Conservation (phyloP, 2,113 vertebrate species). For the Galeopterus variegatus region DNA sequence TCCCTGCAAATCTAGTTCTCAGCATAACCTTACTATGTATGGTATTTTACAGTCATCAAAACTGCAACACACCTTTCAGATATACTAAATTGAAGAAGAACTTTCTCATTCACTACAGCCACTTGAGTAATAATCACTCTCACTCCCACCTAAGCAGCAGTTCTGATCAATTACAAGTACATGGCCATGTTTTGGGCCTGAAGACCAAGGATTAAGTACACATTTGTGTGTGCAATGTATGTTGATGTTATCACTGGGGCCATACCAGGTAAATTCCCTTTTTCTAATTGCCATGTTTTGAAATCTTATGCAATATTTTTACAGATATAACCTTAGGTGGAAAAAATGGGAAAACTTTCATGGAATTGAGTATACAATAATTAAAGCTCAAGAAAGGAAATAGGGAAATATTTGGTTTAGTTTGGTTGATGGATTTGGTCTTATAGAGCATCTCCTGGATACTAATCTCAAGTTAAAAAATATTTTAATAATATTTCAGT, state of each 20-base stretch:
- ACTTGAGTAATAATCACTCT: background rate
- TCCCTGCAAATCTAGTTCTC: constrained; percentile 46
- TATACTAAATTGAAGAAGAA: constrained; percentile 10
- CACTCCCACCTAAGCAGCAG: background rate
- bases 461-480: background rate
- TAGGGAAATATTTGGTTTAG: background rate
- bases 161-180: background rate
- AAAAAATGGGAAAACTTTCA: background rate
- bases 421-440: background rate
- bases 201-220: background rate
- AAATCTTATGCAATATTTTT: constrained; percentile 16
- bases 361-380: background rate
- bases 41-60: background rate
- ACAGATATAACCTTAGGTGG: background rate
- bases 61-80: background rate
- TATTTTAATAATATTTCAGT: background rate
- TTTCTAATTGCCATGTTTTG: background rate
- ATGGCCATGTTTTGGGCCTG: background rate
- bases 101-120: background rate
- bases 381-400: constrained; percentile 15
- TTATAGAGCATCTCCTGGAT: background rate
- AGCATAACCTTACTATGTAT: background rate
- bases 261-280: background rate
- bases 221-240: background rate
- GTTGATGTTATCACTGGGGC: background rate